Evolutionary conservation across 2,113 vertebrate genomes (phyloP), one percentile per base, ranked within the genome.

Genomic region (Dromas ardeola): DNA sequence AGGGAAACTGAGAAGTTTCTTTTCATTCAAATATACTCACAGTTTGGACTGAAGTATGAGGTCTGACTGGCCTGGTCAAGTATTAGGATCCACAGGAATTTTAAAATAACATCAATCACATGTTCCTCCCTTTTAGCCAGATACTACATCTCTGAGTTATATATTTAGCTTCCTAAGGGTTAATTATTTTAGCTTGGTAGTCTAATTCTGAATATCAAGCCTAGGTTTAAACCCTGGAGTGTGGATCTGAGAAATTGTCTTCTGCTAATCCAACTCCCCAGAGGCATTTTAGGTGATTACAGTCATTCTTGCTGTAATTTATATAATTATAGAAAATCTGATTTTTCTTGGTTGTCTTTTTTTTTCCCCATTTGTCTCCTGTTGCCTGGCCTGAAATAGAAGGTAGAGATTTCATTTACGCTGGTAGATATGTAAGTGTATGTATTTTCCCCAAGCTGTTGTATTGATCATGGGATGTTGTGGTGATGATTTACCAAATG

Each of bases 241-340:
- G 97, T 95, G 96, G 97, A 97, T 98, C 98, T 98, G 98, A 98
- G 98, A 98, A 98, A 98, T 98, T 98, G 98, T 98, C 98, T 98
- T 98, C 98, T 98, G 96, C 97, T 98, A 98, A 98, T 97, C 98
- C 97, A 98, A 88, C 90, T 98, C 98, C 97, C 98, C 92, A 98
- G 98, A 98, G 98, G 97, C 97, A 97, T 98, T 97, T 98, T 97
- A 98, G 98, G 97, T 96, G 97, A 98, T 98, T 98, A 98, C 98
- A 98, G 98, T 98, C 98, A 97, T 98, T 98, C 97, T 97, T 97
- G 93, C 97, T 97, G 97, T 98, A 98, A 98, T 98, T 98, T 98
- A 98, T 98, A 98, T 98, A 98, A 98, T 98, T 98, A 96, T 97
- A 97, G 96, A 95, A 96, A 97, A 97, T 97, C 82, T 95, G 97